Conservation (phyloP, 2,888 invertebrate species). For the Crepidodera aurea region DNA sequence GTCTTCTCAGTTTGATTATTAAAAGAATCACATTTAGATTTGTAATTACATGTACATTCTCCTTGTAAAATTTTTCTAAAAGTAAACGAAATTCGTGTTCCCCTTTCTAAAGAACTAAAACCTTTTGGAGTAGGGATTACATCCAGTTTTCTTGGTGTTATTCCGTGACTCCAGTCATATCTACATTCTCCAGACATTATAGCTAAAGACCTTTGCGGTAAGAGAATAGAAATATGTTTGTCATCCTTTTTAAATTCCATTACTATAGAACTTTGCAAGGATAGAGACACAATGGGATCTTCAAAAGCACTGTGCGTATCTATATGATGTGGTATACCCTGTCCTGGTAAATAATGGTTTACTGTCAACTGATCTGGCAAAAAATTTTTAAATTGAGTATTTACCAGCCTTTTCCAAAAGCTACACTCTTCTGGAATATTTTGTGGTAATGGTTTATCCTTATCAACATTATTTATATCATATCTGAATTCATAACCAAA, state of each 20-base stretch:
- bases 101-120: slow-evolving; percentile 64
- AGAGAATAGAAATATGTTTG: slow-evolving; percentile 67
- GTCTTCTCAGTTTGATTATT: slow-evolving; percentile 33
- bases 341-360: slow-evolving; percentile 84
- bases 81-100: slow-evolving; percentile 81
- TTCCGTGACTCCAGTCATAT: slow-evolving; percentile 88
- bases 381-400: slow-evolving; percentile 58
- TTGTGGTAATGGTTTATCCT: slow-evolving; percentile 69
- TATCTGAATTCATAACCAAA: slow-evolving; percentile 93
- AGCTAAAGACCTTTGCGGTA: slow-evolving; percentile 77
- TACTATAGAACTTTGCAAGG: slow-evolving; percentile 80
- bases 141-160: slow-evolving; percentile 85
- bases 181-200: slow-evolving; percentile 77
- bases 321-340: slow-evolving; percentile 94
- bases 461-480: slow-evolving; percentile 84
- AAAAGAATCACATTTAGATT: slow-evolving; percentile 73
- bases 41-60: slow-evolving; percentile 72
- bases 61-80: slow-evolving; percentile 68
- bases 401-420: slow-evolving; percentile 66
- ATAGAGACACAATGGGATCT: slow-evolving; percentile 86
- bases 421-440: slow-evolving; percentile 76
- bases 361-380: slow-evolving; percentile 85
- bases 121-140: slow-evolving; percentile 67
- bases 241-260: slow-evolving; percentile 87
- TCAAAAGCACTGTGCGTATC: slow-evolving; percentile 96